Conservation (phyloP, 2,888 invertebrate genomes). For the Eristalinus aeneus region DNA sequence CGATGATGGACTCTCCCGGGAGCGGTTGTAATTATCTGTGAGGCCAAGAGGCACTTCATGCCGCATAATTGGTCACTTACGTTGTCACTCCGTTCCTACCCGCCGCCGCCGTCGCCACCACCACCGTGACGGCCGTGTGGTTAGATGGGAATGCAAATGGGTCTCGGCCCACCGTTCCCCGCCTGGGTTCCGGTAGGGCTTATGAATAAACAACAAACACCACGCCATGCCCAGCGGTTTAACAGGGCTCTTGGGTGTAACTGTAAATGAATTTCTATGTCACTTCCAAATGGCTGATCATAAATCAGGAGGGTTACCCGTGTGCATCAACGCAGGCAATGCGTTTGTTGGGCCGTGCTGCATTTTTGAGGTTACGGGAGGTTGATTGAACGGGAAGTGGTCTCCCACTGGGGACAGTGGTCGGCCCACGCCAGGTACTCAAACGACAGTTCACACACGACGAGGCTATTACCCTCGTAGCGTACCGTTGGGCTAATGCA, state of each 20-base stretch:
- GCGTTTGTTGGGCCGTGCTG: conserved; percentile 31
- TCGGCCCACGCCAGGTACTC: conserved; percentile 15
- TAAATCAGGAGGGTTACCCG: conserved; percentile 45
- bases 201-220: conserved; percentile 50
- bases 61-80: conserved; percentile 57
- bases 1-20: conserved; percentile 43
- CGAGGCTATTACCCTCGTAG: not conserved
- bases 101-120: no score
- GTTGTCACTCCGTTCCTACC: not conserved
- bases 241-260: conserved; percentile 50
- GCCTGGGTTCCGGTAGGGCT: conserved; percentile 43
- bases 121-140: not conserved
- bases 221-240: conserved; percentile 38
- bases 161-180: not conserved
- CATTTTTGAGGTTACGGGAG: conserved; percentile 50
- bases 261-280: conserved; percentile 65
- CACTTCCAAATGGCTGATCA: conserved; percentile 60
- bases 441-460: not conserved
- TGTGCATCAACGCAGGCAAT: not conserved
- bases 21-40: conserved; percentile 35
- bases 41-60: conserved; percentile 5
- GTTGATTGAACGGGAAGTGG: conserved; percentile 45
- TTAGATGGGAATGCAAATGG: conserved; percentile 42
- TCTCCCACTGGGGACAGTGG: not conserved
- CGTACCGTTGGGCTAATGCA: not conserved